Evolutionary conservation across 2,797 vertebrate species (phyloP), one percentile per base, ranked within the genome.

Genomic region (Ispidina lecontei): DNA sequence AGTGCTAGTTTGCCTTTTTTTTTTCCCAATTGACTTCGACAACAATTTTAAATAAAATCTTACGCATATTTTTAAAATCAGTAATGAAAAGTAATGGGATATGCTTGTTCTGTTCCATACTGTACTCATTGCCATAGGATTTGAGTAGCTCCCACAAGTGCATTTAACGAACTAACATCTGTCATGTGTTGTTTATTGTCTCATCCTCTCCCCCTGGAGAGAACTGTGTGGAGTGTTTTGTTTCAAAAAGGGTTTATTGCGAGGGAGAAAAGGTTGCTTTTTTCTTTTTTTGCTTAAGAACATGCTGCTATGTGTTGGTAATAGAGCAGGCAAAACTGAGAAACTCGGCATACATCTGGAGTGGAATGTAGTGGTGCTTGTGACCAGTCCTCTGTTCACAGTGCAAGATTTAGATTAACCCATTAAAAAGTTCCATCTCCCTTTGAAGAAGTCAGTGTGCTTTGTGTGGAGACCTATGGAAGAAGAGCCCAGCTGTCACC

Each of bases 21-120:
- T 51, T 63, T 44, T 18, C 0, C 9, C 16, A 28, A 4, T 56
- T 63, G 14, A 85, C 49, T 71, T 90, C 65, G 4, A 0, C 86
- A 91, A 83, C 33, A 89, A 12, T 64, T 68, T 86, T 69, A 86
- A 87, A 64, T 47, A 74, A 85, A 94, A 52, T 35, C 14, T 49
- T 26, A 46, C 6, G 37, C 21, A 10, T 71, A 39, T 82, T 94
- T 92, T 92, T 83, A 9, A 46, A 84, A 90, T 68, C 10, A 23
- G 12, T 21, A 81, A 52, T 86, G 63, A 89, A 85, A 87, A 43
- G 26, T 84, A 82, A 39, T 21, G n/a, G 33, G 37, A 62, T 90
- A 47, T 1, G 14, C 44, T 70, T 73, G 17, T 54, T 89, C 39
- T 73, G 20, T 70, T 80, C 60, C 20, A 3, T 77, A 44, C 56